Base-by-base conservation (phyloP, 1,140 invertebrate genomes). In the Myzus persicae region DNA sequence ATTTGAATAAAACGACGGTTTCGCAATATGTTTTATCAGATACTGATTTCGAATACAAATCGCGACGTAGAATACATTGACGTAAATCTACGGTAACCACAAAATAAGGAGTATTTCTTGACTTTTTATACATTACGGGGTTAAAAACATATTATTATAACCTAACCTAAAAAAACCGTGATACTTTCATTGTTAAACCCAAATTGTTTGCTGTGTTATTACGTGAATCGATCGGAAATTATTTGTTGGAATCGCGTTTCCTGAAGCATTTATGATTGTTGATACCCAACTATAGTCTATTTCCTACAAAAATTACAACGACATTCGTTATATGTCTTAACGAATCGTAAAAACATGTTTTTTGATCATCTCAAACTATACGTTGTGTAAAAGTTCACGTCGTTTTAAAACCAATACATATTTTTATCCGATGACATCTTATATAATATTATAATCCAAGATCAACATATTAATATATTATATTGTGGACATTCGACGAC, bases 21-120 rank as follows among this genome's bases (percentile, higher is more conserved):
- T 51, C 26, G 44, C 46, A 85, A 51, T 93, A 93, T 85, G 22
- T 93, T 92, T 91, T 85, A 42, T 54, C 76, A 54, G 91, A 93
- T 84, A 51, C 91, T 93, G 91, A 93, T 93, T 93, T 93, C 76
- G 91, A 93, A 93, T 84, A 82, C 9, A 93, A 93, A 93, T 90
- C 89, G 40, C 26, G 24, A 67, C 11, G 40, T 67, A 42, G 89
- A 67, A 90, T 90, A 67, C 38, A 90, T 42, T 90, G 46, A 89
- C 36, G 48, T 8, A 51, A 89, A 40, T 88, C 22, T 54, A 54
- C 22, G 9, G 40, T 42, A 76, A 76, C 24, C 40, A 18, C 42
- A 3, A 40, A 38, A 82, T 40, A 82, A 40, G 8, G 2, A 20
- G 22, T 11, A 38, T 40, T 36, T 82, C 22, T 8, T 24, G 36